Base-by-base conservation (phyloP, 2,888 invertebrate species). In the Mythimna loreyi region DNA sequence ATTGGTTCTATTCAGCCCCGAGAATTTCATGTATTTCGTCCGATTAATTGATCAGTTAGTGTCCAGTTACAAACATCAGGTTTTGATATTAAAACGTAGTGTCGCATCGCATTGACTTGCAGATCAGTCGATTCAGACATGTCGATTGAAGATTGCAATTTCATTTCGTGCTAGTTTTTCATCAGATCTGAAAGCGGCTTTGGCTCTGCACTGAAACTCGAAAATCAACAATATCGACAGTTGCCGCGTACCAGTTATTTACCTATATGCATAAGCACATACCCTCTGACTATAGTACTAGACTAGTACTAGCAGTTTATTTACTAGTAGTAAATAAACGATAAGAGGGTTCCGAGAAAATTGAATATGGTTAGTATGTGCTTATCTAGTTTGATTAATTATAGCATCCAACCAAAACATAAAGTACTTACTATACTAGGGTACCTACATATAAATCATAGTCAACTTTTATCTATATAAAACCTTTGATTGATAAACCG, bases 91-190 rank as follows among this genome's bases (percentile, higher is more conserved):
- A 67, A 64, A 64, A 40, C 58, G 50, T 47, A 56, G 47, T 55
- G 58, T 50, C 58, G 65, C 63, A 55, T 65, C 68, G 25, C 61
- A 80, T 78, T 80, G 76, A 78, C 81, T 80, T 78, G 77, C 77
- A 80, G 81, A 78, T 70, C 61, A 55, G 55, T 56, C 52, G 45
- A 58, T 47, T 59, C 52, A 52, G 76, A 78, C 77, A 75, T 53
- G 62, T 59, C 62, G 66, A 19, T 53, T 61, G 56, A 60, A 66
- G 77, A 76, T 76, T 63, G 65, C 66, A 78, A 78, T 80, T 75
- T 66, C 65, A 70, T 66, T 70, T 66, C 23, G 43, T 49, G 49
- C 59, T 52, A 59, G 50, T 61, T 55, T 75, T 76, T 75, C 81
- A 63, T 60, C 62, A 57, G 30, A 40, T 49, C 23, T 66, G 59